phyloP scores from a whole-genome alignment of 2,113 vertebrate genomes.

The Glareola pratincola region DNA sequence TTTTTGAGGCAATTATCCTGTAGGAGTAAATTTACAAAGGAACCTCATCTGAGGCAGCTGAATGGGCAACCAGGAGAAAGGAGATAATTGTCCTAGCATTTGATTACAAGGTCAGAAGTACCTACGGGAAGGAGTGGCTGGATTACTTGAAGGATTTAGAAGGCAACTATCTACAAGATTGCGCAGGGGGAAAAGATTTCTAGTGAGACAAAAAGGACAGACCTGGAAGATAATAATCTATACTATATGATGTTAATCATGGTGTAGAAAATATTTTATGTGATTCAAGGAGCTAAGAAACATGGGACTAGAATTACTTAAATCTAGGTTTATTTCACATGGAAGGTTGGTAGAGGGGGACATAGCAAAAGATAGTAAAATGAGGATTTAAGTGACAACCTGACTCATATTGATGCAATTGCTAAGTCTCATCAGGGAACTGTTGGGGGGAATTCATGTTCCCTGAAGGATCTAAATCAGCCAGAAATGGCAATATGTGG shows the following conservation, averaged over 20 bases:
- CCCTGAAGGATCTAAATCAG: not conserved
- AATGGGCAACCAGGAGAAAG: not conserved
- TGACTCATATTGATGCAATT: not conserved
- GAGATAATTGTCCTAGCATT: not conserved
- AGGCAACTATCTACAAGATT: not conserved
- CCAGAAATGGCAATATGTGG: not conserved
- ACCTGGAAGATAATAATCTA: not conserved
- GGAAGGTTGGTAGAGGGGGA: not conserved
- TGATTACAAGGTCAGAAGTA: not conserved
- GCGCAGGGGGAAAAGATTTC: not conserved
- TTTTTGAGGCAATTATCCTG: not conserved
- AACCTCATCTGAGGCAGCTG: not conserved
- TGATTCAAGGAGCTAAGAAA: not conserved
- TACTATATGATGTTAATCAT: not conserved
- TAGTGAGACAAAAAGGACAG: not conserved
- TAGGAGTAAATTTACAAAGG: not conserved
- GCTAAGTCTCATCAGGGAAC: conserved; percentile 26
- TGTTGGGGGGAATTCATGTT: not conserved
- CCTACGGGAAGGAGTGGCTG: not conserved
- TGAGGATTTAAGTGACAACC: not conserved
- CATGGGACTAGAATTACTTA: not conserved
- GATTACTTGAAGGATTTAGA: not conserved
- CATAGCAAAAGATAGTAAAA: not conserved
- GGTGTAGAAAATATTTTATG: not conserved
- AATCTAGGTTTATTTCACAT: not conserved